phyloP scores from a whole-genome alignment of 2,888 invertebrate genomes.

The Philereme vetulata region DNA sequence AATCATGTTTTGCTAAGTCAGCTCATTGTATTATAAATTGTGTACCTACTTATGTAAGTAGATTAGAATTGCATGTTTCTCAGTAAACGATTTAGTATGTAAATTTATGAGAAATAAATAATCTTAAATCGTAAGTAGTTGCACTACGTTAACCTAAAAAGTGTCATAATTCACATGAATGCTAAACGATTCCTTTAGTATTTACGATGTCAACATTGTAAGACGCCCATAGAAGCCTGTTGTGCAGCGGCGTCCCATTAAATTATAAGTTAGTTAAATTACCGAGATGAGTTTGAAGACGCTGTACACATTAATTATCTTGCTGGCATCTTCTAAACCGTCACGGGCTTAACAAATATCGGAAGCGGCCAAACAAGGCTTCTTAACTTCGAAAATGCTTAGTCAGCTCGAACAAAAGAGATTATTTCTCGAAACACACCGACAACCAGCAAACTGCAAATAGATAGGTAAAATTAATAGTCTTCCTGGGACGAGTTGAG shows the following conservation, averaged over 20 bases:
- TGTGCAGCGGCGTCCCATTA: conserved; percentile 42
- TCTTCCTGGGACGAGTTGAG: conserved; percentile 24
- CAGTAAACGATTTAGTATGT: no score
- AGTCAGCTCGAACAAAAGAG: conserved; percentile 70
- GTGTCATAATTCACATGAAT: conserved; percentile 3
- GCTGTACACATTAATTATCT: conserved; percentile 76
- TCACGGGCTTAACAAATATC: conserved; percentile 76
- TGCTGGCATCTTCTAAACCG: conserved; percentile 69
- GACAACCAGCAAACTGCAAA: conserved; percentile 46
- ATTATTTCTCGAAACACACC: conserved; percentile 57
- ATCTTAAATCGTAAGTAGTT: no score
- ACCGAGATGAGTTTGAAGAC: conserved; percentile 53
- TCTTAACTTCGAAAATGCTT: conserved; percentile 70
- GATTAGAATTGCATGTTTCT: no score
- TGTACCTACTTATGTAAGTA: no score
- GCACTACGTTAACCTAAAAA: neutral
- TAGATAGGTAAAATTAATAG: conserved; percentile 40
- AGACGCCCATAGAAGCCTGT: conserved; percentile 31
- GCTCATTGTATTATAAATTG: no score
- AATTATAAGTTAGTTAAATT: conserved; percentile 67
- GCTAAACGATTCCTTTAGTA: conserved; percentile 1
- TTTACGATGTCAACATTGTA: conserved; percentile 15
- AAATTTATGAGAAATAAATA: no score
- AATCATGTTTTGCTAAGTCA: no score
- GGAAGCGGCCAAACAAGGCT: conserved; percentile 70